Base-by-base conservation (phyloP, 2,113 vertebrate genomes). In the Hystrix brachyura region DNA sequence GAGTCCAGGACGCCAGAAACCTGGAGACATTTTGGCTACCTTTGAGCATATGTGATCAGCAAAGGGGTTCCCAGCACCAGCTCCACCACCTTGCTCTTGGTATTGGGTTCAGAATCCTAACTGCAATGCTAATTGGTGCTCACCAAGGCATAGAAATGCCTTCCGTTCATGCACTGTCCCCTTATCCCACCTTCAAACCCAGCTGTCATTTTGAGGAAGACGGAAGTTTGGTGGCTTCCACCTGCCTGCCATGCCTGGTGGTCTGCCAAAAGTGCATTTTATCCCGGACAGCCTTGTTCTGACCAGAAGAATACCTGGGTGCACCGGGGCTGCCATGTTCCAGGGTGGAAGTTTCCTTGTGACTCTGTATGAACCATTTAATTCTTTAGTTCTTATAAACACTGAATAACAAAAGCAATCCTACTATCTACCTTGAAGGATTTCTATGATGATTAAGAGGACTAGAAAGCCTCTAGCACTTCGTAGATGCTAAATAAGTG, bases 401-500 rank as follows among this genome's bases (percentile, higher is more conserved):
- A n/a, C 5, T 51, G n/a, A 32, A 38, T 46, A n/a, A 46, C 21
- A 43, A 81, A 79, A 13, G 25, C 13, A 12, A 55, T 19, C 46
- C 9, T 43, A 53, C 38, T 57, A 3, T 51, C 29, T 48, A 25
- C 53, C 48, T 64, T 43, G 76, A 93, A 83, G 67, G 62, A 51
- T 71, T 83, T 19, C 62, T 46, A 9, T 72, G 48, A 87, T 27
- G 51, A 55, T 80, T 72, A 62, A 64, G 64, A 59, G 43, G 25
- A 10, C 27, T 72, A 78, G 38, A 19, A 79, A 55, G 67, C 32
- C 67, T 71, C 32, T 25, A 62, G 60, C 67, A 57, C 57, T 79
- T 69, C 60, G 86, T 64, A 94, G 90, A 72, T 65, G 90, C 69
- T 87, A 65, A 94, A 82, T 67, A 87, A 83, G 78, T 55, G 86